Base-by-base conservation (phyloP, 1,140 invertebrate species). In the Druon quercuslanigerum region DNA sequence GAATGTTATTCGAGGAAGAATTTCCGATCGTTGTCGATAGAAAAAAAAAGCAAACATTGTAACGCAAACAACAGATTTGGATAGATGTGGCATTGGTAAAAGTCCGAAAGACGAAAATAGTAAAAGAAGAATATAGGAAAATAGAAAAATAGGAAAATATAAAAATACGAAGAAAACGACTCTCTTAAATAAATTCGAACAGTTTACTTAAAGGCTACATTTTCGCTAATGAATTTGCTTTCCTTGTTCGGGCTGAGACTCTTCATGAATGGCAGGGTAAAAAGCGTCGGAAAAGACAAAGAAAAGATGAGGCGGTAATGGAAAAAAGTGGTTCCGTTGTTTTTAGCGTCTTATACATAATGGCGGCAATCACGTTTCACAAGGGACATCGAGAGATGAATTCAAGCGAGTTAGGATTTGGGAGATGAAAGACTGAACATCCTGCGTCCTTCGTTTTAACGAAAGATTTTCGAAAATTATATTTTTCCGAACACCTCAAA, bases 151-250 rank as follows among this genome's bases (percentile, higher is more conserved):
- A 9, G 17, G 54, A 56, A 19, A 19, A 20, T 9, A 56, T 25
- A 13, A 13, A 66, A 66, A 66, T 12, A 20, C 8, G 12, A 40
- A 13, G 4, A 40, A 40, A 33, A 40, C 13, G 5, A n/a, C 60
- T 46, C 25, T 46, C 25, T 66, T 72, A 66, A 79, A 79, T 73
- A 54, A 46, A 51, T 25, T 73, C 71, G 74, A 73, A 50, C 52
- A 9, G 2, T 79, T 74, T 17, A 79, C 75, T 71, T 75, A 66
- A 40, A 19, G 50, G 72, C 60, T 50, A 74, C 70, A 73, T 75
- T 72, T 60, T 75, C 72, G 71, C 78, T 77, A 82, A 82, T 82
- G 80, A 82, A 80, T 80, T 77, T 56, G 20, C 79, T 82, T 52
- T 17, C n/a, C 73, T 40, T 40, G 12, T 71, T 57, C 25, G 40